A percentile compares a stretch with the other conserved stretches of the same genome.
Evolutionary conservation across 30 jellyfish, hydroid and myxozoan genomes (phyloP).

Genomic region (Pelagia noctiluca): DNA sequence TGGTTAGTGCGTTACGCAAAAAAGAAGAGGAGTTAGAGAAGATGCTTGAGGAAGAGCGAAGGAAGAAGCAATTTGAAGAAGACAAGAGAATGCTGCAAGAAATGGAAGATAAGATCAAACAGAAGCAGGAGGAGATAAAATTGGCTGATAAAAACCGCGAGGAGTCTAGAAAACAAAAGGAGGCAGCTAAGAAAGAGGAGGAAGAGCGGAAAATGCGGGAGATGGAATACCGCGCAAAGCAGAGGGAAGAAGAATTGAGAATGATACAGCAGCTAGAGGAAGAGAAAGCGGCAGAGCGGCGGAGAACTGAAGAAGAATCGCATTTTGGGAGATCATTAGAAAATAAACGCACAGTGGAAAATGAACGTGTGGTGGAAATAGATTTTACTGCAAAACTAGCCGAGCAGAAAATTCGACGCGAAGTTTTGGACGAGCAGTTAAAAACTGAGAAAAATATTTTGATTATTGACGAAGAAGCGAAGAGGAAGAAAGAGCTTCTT

Average conservation of each 20-base stretch:
- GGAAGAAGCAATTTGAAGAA: constrained; percentile 45
- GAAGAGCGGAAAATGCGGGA: constrained; percentile 35
- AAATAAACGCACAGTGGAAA: constrained; percentile 43
- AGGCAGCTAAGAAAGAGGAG: constrained; percentile 40
- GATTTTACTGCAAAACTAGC: constrained; percentile 4
- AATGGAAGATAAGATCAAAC: constrained; percentile 69
- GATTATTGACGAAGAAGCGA: constrained; percentile 36
- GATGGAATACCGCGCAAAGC: constrained; percentile 1
- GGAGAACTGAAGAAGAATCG: constrained; percentile 19
- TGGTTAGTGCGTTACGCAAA: constrained; percentile 62
- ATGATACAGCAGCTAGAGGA: constrained; percentile 46
- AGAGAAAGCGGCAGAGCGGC: constrained; percentile 26
- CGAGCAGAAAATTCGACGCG: constrained; percentile 32
- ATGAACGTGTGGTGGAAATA: constrained; percentile 2
- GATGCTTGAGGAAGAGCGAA: constrained; percentile 71
- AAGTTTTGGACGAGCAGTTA: background rate
- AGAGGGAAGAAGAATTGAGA: constrained; percentile 28
- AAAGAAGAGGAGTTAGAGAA: constrained; percentile 61
- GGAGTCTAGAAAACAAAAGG: constrained; percentile 30
- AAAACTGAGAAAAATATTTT: constrained; percentile 16
- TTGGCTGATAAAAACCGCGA: constrained; percentile 56
- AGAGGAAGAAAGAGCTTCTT: constrained; percentile 72
- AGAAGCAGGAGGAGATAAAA: constrained; percentile 52
- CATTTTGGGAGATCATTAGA: background rate
- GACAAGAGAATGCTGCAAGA: constrained; percentile 59